Conservation (phyloP, 2,113 vertebrate species). For the Chauna torquata region DNA sequence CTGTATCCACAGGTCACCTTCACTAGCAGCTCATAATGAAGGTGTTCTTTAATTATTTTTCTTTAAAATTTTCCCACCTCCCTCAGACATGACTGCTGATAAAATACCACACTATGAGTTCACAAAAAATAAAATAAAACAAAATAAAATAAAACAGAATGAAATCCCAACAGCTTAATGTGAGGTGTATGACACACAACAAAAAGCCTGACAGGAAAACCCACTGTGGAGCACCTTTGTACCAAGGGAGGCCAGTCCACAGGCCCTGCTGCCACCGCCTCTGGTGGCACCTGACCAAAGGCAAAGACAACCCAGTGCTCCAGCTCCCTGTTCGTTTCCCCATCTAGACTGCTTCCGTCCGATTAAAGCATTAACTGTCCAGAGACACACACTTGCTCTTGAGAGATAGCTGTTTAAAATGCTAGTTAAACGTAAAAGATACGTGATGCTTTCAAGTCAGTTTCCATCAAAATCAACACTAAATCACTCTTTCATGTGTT, state of each 20-base stretch:
- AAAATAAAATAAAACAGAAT: background rate
- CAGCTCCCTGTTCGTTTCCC: background rate
- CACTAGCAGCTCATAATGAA: background rate
- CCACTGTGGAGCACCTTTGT: background rate
- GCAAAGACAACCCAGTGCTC: background rate
- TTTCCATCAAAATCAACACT: background rate
- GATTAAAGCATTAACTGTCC: background rate
- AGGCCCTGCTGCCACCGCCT: background rate
- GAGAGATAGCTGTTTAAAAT: background rate
- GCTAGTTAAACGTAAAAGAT: background rate
- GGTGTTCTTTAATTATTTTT: background rate
- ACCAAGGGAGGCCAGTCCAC: background rate
- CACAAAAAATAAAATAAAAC: background rate
- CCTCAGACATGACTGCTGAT: rapidly evolving
- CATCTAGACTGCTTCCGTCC: background rate
- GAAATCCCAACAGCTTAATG: background rate
- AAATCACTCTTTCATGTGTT: background rate
- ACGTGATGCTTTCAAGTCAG: background rate
- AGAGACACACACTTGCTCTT: background rate
- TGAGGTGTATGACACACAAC: background rate
- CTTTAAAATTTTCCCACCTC: background rate
- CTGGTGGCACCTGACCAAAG: background rate
- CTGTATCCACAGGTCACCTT: background rate
- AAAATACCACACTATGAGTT: background rate
- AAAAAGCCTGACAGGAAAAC: background rate